A percentile compares a stretch with the other conserved stretches of the same genome.
These are phyloP conservation scores for Emberiza fucata DNA, from an alignment of 2,113 vertebrate genomes.

Conservation along the genomic window DNA sequence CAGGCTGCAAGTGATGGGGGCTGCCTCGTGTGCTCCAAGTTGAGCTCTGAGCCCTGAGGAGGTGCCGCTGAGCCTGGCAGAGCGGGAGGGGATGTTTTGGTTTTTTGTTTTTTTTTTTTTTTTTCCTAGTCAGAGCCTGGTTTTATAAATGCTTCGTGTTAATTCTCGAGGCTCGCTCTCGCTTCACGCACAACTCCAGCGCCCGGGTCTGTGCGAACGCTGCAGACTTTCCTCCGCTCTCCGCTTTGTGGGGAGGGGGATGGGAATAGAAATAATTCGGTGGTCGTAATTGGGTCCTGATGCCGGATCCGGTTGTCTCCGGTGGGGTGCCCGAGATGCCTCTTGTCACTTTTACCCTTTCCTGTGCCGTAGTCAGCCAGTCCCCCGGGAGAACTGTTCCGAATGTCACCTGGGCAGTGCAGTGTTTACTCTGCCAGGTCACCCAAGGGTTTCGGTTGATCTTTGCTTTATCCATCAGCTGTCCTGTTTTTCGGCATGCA, in stretches of 20 bases:
- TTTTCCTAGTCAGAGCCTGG: not conserved
- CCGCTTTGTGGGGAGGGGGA: not conserved
- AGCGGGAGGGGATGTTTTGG: not conserved
- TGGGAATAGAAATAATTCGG: not conserved
- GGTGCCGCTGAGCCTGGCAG: not conserved
- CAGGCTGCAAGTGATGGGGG: not conserved
- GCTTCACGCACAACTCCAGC: not conserved
- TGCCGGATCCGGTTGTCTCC: not conserved
- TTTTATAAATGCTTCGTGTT: not conserved
- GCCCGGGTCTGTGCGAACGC: not conserved
- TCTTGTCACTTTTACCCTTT: not conserved
- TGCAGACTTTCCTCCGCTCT: not conserved
- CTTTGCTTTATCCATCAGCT: not conserved
- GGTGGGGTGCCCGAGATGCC: not conserved
- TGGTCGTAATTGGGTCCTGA: not conserved
- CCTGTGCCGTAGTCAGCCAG: not conserved
- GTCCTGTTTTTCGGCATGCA: not conserved
- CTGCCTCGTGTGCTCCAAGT: conserved; percentile 5
- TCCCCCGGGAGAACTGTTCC: not conserved
- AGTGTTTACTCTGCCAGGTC: not conserved
- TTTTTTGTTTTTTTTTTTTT: not conserved
- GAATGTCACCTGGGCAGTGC: not conserved
- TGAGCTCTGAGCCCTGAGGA: not conserved
- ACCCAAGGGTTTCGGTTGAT: not conserved
- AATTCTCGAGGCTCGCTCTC: not conserved